Base-by-base conservation (phyloP, 2,888 invertebrate genomes). In the Achlya flavicornis region DNA sequence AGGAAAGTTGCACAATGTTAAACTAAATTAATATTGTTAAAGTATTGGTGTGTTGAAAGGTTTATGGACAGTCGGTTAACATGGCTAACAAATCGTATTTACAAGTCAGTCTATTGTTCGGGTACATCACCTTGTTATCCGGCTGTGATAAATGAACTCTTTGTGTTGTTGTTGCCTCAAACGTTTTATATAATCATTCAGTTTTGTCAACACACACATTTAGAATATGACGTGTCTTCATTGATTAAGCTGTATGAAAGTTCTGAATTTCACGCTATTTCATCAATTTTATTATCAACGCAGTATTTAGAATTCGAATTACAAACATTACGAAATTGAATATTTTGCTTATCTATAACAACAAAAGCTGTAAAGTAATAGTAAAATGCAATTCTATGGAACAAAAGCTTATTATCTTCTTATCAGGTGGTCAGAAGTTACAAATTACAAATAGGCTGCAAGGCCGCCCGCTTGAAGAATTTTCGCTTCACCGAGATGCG, bases 381-480 rank as follows among this genome's bases (percentile, higher is more conserved):
- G 79, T 80, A 77, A 69, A 72, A 69, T 69, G 71, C 75, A 83
- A 83, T 85, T 63, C 14, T 66, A 84, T 84, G 84, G 85, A 86
- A 84, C 75, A 75, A 76, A 72, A 67, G 65, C 70, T 73, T 73
- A 76, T 16, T 48, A 53, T 53, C n/a, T 81, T 76, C 77, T 83
- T 84, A 87, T 87, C 85, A 86, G 84, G 83, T 85, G 83, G 83
- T 79, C 80, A 76, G 77, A 19, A 81, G 79, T 78, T 77, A 84
- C 79, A 84, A 88, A 88, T 85, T 81, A 84, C 79, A 80, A 79
- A 78, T 74, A 76, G 75, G 75, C 71, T 78, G 79, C 90, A 89
- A 90, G 90, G 91, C 81, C 86, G 84, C 75, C 78, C 70, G 75
- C 70, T 74, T 70, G 72, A 85, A 83, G 82, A 85, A 85, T 85